Evolutionary conservation across 2,797 vertebrate genomes (phyloP), one percentile per base, ranked within the genome.

Genomic region (Rhinichthys osculus): DNA sequence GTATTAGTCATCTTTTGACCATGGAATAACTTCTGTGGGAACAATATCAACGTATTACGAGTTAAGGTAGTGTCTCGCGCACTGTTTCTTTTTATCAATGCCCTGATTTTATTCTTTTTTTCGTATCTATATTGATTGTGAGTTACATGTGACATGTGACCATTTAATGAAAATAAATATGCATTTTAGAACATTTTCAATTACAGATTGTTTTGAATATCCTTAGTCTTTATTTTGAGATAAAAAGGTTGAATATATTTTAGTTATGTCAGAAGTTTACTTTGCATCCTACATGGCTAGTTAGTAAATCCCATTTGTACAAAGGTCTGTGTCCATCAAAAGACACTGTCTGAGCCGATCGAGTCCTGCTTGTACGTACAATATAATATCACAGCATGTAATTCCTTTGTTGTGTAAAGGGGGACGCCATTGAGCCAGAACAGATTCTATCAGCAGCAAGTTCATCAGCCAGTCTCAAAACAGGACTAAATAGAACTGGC

Each of bases 151-250:
- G 27, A 93, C 95, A 92, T 93, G 94, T 94, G 91, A 92, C 90
- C 90, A 90, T 93, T 91, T 93, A 30, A 95, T 93, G 94, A 95
- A 88, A 90, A 91, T 93, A 95, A 95, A 93, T 96, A 94, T 95
- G 94, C 94, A 94, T 95, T 94, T 93, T 91, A 91, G 88, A 92
- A 90, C 89, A 91, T 92, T 92, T 93, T 91, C 87, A 82, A 93
- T 88, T 83, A 93, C 89, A 92, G 88, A 94, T 91, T 92, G 92
- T 85, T 85, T 85, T 70, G 54, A 93, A 93, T 94, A 94, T 94
- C 90, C 92, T 94, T 93, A 90, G 87, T 88, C 89, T 94, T 95
- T 95, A 93, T 94, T 95, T 94, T 94, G 88, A 90, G 84, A 91
- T 86, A 89, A 89, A 89, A 92, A 89, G 88, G 87, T 91, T 91